These are phyloP conservation scores for Amphiprion clarkii DNA, from an alignment of 2,797 vertebrate species.

Conservation along the genomic window DNA sequence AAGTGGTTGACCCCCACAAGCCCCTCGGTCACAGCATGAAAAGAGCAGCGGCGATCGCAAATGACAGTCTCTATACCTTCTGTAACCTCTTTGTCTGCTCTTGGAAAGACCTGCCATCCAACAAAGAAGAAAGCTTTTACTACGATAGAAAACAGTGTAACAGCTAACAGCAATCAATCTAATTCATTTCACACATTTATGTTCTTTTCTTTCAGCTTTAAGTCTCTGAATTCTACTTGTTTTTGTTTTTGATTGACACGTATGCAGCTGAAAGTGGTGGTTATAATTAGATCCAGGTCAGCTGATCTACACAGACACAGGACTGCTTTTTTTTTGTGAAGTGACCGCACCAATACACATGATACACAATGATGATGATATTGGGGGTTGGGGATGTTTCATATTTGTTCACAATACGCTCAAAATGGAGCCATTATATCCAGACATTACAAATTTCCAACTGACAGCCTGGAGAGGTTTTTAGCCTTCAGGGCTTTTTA, in stretches of 20 bases:
- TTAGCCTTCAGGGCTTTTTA: constrained; percentile 4
- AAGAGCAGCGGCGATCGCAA: constrained; percentile 51
- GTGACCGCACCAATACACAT: constrained; percentile 41
- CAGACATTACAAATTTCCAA: constrained; percentile 35
- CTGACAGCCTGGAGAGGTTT: not conserved
- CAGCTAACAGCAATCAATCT: not conserved
- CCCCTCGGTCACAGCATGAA: constrained; percentile 53
- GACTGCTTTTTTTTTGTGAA: constrained; percentile 62
- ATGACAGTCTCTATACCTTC: constrained; percentile 39
- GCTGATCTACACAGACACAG: constrained; percentile 58
- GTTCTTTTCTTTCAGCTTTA: not conserved
- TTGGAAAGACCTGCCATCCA: constrained; percentile 22
- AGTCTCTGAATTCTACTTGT: constrained; percentile 5
- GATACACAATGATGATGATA: constrained; percentile 36
- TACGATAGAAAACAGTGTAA: not conserved
- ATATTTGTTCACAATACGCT: constrained; percentile 32
- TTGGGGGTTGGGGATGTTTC: constrained; percentile 31
- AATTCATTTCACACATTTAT: not conserved
- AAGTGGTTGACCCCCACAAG: constrained; percentile 48
- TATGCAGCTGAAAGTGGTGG: constrained; percentile 29
- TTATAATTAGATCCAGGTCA: constrained; percentile 75
- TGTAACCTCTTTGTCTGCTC: constrained; percentile 57
- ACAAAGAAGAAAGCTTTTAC: constrained; percentile 27
- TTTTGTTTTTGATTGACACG: constrained; percentile 15
- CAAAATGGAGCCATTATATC: constrained; percentile 41